Conservation (phyloP, 2,888 invertebrate genomes). For the Lasius platythorax region DNA sequence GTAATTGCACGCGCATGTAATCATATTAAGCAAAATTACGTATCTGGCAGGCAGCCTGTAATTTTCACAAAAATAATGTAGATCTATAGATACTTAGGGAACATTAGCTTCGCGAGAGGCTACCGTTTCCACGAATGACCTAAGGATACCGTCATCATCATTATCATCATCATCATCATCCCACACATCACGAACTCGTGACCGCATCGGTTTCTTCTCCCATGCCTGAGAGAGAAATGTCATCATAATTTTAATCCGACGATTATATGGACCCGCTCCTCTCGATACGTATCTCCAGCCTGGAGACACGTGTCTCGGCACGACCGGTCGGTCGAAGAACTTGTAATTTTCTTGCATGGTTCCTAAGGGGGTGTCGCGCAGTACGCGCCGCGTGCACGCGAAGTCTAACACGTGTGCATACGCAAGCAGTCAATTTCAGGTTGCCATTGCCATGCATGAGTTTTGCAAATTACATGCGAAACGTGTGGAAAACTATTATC, state of each 20-base stretch:
- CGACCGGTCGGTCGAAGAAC: slow-evolving; percentile 30
- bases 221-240: slow-evolving; percentile 50
- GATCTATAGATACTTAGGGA: slow-evolving; percentile 22
- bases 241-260: slow-evolving; percentile 65
- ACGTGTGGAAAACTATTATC: background rate
- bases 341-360: slow-evolving; percentile 60
- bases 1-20: background rate
- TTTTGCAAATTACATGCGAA: slow-evolving; percentile 15
- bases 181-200: slow-evolving; percentile 41
- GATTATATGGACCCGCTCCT: slow-evolving; percentile 64
- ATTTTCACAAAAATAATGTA: slow-evolving; percentile 29
- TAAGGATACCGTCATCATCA: slow-evolving; percentile 5
- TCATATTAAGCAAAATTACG: slow-evolving; percentile 7
- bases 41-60: background rate
- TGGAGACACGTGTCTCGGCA: slow-evolving; percentile 60
- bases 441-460: background rate
- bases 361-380: slow-evolving; percentile 13
- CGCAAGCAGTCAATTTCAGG: slow-evolving; percentile 1
- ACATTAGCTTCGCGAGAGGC: slow-evolving; percentile 14
- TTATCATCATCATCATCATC: slow-evolving; percentile 22
- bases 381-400: background rate
- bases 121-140: slow-evolving; percentile 45
- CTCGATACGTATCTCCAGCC: slow-evolving; percentile 68
- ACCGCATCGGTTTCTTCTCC: slow-evolving; percentile 1
- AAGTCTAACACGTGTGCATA: slow-evolving; percentile 16